Evolutionary conservation across 2,888 invertebrate species (phyloP).

Genomic region (Limnephilus rhombicus): DNA sequence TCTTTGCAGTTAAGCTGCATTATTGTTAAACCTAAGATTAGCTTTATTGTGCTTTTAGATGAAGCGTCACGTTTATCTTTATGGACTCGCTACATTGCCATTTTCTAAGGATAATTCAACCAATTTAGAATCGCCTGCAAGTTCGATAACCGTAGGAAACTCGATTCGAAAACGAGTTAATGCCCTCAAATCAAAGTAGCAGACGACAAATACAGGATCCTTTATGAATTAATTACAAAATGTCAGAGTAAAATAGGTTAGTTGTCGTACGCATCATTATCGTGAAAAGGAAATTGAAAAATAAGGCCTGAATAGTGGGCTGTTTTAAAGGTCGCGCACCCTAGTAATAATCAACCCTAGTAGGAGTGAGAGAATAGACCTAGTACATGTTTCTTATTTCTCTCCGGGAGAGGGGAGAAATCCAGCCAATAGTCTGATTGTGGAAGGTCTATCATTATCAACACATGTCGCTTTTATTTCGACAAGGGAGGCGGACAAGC

Average conservation of each 20-base stretch:
- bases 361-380: constrained; percentile 14
- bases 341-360: constrained; percentile 19
- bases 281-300: not conserved
- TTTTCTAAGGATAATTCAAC: not conserved
- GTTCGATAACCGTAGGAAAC: not conserved
- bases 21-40: not conserved
- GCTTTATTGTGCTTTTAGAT: not conserved
- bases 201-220: not conserved
- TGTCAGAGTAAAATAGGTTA: not conserved
- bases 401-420: constrained; percentile 11
- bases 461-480: constrained; percentile 46
- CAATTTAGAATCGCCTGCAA: not conserved
- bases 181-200: not conserved
- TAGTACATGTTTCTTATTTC: not conserved
- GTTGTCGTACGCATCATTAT: not conserved
- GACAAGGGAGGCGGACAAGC: constrained; percentile 11
- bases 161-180: not conserved
- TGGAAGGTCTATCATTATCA: constrained; percentile 49
- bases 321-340: constrained; percentile 29
- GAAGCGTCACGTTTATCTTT: not conserved
- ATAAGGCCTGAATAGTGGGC: not conserved
- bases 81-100: not conserved
- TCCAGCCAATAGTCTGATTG: not conserved
- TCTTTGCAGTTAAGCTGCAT: not conserved
- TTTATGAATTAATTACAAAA: not conserved